phyloP scores from a whole-genome alignment of 2,888 invertebrate genomes.

The Himalopsyche anomala region DNA sequence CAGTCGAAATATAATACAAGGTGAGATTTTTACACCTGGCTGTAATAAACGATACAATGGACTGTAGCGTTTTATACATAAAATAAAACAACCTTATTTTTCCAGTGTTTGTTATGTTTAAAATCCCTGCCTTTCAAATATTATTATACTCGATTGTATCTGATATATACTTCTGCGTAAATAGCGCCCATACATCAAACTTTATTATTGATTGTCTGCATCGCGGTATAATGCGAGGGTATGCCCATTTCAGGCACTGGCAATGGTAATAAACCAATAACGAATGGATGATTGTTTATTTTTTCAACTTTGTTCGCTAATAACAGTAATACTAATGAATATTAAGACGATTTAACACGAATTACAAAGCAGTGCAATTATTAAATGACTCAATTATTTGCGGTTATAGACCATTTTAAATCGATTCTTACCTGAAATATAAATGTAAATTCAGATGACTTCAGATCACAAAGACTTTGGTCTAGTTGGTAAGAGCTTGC shows the following conservation, averaged over 20 bases:
- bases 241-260: conserved; percentile 36
- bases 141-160: conserved; percentile 20
- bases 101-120: not conserved
- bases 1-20: no score
- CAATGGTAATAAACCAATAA: conserved; percentile 37
- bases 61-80: no score
- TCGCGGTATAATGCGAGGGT: conserved; percentile 36
- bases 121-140: conserved; percentile 15
- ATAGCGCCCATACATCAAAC: conserved; percentile 38
- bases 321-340: not conserved
- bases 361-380: not conserved
- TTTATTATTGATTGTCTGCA: conserved; percentile 43
- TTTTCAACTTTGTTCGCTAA: not conserved
- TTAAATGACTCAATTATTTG: no score
- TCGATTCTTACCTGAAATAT: no score
- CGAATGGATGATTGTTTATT: conserved; percentile 19
- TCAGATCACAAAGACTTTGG: no score
- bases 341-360: not conserved
- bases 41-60: no score
- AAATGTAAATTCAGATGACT: no score
- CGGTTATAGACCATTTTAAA: no score
- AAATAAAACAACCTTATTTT: no score
- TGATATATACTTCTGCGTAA: conserved; percentile 24
- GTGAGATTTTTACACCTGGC: no score
- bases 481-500: no score